Base-by-base conservation (phyloP, 2,888 invertebrate species). In the Galeruca laticollis region DNA sequence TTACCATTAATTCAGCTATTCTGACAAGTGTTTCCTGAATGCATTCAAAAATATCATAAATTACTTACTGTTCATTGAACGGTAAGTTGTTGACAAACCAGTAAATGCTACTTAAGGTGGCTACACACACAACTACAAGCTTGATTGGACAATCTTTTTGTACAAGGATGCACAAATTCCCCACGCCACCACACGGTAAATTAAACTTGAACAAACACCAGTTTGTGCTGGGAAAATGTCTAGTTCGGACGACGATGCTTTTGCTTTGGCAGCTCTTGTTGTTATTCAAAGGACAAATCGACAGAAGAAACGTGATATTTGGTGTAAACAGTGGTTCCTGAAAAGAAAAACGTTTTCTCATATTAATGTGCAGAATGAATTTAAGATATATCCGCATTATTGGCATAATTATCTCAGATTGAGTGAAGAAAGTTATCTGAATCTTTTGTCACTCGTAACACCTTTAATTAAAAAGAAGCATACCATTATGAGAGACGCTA, bases 321-420 rank as follows among this genome's bases (percentile, higher is more conserved):
- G n/a, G n/a, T n/a, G n/a, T n/a, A n/a, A n/a, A n/a, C n/a, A n/a
- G n/a, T n/a, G 49, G 49, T 49, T 49, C 5, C 11, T 11, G 49
- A 49, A 49, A 49, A n/a, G n/a, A 49, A 49, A 49, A 11, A 37
- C 49, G 5, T 65, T 47, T 61, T 60, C 68, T n/a, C 70, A 72
- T 62, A 56, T 65, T 6, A 73, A 74, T 62, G 35, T 74, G 11
- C 57, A 70, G 52, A 35, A 64, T 31, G 69, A 72, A 61, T 13
- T n/a, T n/a, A n/a, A n/a, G n/a, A n/a, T n/a, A n/a, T n/a, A n/a
- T n/a, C n/a, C n/a, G n/a, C n/a, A n/a, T 61, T 72, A 75, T 61
- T 78, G 73, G 73, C 60, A 43, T 35, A 77, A 79, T 68, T 79
- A 75, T 65, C 65, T 76, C 35, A 56, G 76, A 57, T 77, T 77